Percentiles rank a stretch among this genome's conserved stretches.
phyloP scores from a whole-genome alignment of 2,113 vertebrate genomes.

The Rhodinocichla rosea region DNA sequence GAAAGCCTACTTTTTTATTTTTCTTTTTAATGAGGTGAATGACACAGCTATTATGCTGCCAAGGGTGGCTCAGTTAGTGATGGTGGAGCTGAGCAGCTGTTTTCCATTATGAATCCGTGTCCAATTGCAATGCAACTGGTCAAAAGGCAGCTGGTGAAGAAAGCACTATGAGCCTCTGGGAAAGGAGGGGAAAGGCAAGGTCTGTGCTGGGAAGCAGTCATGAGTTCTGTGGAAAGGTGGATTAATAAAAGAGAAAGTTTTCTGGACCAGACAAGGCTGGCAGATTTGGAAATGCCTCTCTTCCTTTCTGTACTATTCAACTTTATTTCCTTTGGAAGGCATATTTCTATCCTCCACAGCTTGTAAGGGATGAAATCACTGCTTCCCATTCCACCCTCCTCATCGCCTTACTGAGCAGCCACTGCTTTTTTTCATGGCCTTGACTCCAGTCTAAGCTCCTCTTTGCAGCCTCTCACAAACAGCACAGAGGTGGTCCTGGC shows the following conservation, averaged over 20 bases:
- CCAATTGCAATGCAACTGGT: neutral
- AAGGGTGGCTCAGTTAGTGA: neutral
- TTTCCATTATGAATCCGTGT: fast-evolving
- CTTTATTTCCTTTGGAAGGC: neutral
- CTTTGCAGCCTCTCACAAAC: neutral
- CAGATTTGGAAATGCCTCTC: neutral
- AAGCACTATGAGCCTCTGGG: fast-evolving
- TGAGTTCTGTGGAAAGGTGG: neutral
- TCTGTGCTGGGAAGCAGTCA: neutral
- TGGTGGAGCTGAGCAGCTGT: neutral
- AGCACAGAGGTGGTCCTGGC: neutral
- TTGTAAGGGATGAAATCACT: neutral
- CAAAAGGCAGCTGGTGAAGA: neutral
- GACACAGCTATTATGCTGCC: neutral
- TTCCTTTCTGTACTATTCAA: neutral
- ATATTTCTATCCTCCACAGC: neutral
- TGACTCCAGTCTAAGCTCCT: neutral
- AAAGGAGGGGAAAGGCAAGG: neutral
- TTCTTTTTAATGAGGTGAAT: neutral
- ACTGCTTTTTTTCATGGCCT: neutral
- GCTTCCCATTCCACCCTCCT: neutral
- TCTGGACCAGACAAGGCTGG: neutral
- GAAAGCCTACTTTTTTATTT: neutral
- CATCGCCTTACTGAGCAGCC: neutral
- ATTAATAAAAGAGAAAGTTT: neutral